Base-by-base conservation (phyloP, 2,113 vertebrate genomes). In the Poeciliopsis turrubarensis region DNA sequence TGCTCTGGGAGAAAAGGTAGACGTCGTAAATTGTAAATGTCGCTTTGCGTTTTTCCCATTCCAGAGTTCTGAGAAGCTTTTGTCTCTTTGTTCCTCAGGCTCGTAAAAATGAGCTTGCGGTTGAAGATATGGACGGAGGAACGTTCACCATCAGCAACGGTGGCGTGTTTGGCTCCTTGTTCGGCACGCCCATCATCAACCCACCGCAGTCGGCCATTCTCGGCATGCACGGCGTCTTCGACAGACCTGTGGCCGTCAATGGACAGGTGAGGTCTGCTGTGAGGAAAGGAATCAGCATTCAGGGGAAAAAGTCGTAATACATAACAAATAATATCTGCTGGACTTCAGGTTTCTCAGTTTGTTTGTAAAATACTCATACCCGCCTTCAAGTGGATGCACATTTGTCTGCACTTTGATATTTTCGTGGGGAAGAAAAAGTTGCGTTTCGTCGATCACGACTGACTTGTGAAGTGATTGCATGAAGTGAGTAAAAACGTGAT, bases 91-190 rank as follows among this genome's bases (percentile, higher is more conserved):
- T 5, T 81, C 79, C 47, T 41, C 71, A 98, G 97, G 97, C 97
- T 31, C 94, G 97, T 70, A 98, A 97, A 74, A 98, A 97, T 5
- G 96, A 98, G 73, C 93, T 99, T 47, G 96, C 97, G 25, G 95
- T 98, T 72, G 97, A 98, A 88, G 97, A 99, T 79, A 98, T 98
- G 97, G 97, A 98, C 19, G 97, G 97, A 0, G 97, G 97, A 31
- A 99, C 97, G 60, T 99, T 99, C 88, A 99, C 97, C 69, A 97
- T 98, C 86, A 98, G 97, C 80, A 98, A 98, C 0, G 97, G 97
- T 1, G 97, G 97, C 0, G 97, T 98, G 85, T 99, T 98, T 8
- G 97, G 97, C 70, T 99, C 97, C 0, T 84, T 99, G 70, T 97
- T 98, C 60, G 97, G 97, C 37, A 98, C 97, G 0, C 97, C 97